A percentile compares a stretch with the other conserved stretches of the same genome.
Conservation (phyloP, 2,797 vertebrate species). For the Poecile montanus region DNA sequence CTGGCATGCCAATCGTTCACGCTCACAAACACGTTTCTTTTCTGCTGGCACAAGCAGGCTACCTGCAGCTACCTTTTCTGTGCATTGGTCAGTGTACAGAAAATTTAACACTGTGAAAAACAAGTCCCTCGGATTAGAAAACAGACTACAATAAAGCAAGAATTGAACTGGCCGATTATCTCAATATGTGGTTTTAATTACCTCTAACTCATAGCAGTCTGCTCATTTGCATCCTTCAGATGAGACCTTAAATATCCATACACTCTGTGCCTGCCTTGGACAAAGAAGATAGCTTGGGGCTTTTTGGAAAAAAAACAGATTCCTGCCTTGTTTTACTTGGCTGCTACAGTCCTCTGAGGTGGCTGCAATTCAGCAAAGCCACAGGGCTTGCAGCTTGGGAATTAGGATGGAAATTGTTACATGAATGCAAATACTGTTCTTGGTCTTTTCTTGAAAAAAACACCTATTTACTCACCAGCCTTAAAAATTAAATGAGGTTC, state of each 20-base stretch:
- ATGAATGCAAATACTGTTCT: constrained; percentile 27
- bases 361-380: constrained; percentile 35
- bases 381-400: neutral
- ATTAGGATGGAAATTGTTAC: constrained; percentile 23
- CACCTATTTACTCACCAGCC: neutral
- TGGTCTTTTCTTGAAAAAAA: neutral
- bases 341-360: constrained; percentile 19
- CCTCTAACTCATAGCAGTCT: constrained; percentile 28
- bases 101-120: neutral
- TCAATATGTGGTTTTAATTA: constrained; percentile 56
- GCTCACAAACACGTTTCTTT: neutral
- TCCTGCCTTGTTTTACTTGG: constrained; percentile 37
- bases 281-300: constrained; percentile 37
- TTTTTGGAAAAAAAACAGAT: constrained; percentile 29
- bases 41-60: neutral
- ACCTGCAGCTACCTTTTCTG: neutral
- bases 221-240: constrained; percentile 47
- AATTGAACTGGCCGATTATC: constrained; percentile 4
- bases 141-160: neutral
- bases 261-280: constrained; percentile 28
- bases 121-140: neutral
- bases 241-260: constrained; percentile 29
- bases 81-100: neutral
- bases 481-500: neutral
- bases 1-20: neutral